Base-by-base conservation (phyloP, 2,888 invertebrate species). In the Punctoribates punctum region DNA sequence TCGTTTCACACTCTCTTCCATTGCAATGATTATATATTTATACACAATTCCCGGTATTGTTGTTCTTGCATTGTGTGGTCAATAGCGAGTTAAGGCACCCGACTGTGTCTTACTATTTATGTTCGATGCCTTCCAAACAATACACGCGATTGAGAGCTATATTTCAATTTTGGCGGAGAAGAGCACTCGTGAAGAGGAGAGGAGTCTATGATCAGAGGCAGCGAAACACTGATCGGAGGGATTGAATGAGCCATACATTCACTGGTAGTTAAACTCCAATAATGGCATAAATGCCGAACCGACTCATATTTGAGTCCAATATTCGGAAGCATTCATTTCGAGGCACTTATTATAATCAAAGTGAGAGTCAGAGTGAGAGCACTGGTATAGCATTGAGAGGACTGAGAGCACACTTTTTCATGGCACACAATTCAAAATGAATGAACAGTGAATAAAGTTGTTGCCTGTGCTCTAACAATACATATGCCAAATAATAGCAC, bases 401-500 rank as follows among this genome's bases (percentile, higher is more conserved):
- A n/a, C n/a, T n/a, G n/a, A n/a, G n/a, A n/a, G n/a, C n/a, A 34
- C 3, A 34, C 34, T 34, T 34, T 34, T 23, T 65, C 34, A 29
- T 65, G 3, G 62, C 57, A 9, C 23, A 57, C 57, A 57, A 25
- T 57, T 17, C 57, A 23, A 57, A 57, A 57, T 57, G 57, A 57
- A 57, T 57, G 54, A 20, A 54, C 20, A 25, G 0, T 57, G 25
- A 57, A 54, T 54, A 20, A 54, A 54, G 54, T 54, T 57, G 57
- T 54, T 57, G 57, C 54, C 48, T 17, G 48, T 48, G 48, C 13
- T 57, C 23, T 25, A 23, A 57, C 57, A 57, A 57, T 57, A 25
- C 57, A 65, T 65, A 65, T 65, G 62, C 62, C 62, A 65, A 34
- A 65, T 65, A 65, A 65, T 65, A 65, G 62, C 62, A 65, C 62